phyloP scores from a whole-genome alignment of 64 coral and sea anemone genomes.

The Platygyra sinensis region DNA sequence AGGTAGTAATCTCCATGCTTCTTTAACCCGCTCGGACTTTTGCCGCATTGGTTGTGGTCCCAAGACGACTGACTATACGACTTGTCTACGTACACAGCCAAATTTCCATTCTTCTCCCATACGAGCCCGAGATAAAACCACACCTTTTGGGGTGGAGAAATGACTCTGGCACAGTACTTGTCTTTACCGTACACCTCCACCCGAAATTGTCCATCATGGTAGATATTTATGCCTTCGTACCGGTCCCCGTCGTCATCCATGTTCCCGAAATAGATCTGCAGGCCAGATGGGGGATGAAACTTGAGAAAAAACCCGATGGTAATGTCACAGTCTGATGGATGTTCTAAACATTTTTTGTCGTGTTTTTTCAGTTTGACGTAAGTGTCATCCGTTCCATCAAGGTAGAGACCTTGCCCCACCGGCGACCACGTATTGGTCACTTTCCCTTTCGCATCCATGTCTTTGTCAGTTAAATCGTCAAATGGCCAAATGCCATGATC shows the following conservation, averaged over 20 bases:
- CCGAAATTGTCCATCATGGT: not conserved
- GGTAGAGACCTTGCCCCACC: not conserved
- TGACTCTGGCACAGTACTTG: not conserved
- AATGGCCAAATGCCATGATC: not conserved
- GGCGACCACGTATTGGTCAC: not conserved
- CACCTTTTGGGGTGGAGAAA: not conserved
- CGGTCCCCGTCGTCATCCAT: not conserved
- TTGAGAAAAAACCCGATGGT: constrained; percentile 22
- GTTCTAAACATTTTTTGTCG: not conserved
- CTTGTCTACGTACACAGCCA: not conserved
- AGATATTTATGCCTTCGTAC: constrained; percentile 13
- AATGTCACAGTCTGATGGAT: constrained; percentile 16
- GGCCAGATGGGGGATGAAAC: not conserved
- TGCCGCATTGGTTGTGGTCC: not conserved
- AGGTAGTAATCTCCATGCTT: not conserved
- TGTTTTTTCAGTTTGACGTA: not conserved
- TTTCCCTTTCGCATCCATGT: not conserved
- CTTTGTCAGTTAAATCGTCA: not conserved
- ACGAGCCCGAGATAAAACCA: constrained; percentile 26
- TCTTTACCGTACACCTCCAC: not conserved
- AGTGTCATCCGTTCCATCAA: not conserved
- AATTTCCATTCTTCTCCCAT: constrained; percentile 15
- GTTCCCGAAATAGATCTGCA: constrained; percentile 7
- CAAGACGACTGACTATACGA: no score
- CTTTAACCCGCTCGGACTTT: not conserved